A percentile compares a stretch with the other conserved stretches of the same genome.
Conservation (phyloP, 2,113 vertebrate genomes). For the Saimiri boliviensis region DNA sequence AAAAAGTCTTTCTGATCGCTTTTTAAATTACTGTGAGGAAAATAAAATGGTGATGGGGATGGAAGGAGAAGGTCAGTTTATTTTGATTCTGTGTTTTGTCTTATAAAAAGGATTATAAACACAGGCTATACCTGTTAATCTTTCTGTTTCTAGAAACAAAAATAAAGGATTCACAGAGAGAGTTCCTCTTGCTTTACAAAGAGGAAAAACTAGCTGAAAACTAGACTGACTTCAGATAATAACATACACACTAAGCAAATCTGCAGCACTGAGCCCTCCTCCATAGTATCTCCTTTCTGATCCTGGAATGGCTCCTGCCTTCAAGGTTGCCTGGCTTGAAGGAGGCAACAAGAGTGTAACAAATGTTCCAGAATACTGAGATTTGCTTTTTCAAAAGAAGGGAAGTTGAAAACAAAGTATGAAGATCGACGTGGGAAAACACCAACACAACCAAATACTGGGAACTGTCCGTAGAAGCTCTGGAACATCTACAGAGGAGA, state of each 20-base stretch:
- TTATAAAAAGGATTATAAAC: not conserved
- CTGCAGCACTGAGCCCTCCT: not conserved
- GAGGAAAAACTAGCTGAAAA: not conserved
- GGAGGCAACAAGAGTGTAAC: not conserved
- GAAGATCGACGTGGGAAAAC: not conserved
- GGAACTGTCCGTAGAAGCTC: fast-evolving
- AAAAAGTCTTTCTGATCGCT: not conserved
- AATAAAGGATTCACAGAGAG: not conserved
- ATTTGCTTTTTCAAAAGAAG: not conserved
- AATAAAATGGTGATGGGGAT: not conserved
- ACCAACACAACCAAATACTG: not conserved
- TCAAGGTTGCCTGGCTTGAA: not conserved
- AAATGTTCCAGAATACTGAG: not conserved
- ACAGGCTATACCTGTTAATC: not conserved
- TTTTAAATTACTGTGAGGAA: not conserved
- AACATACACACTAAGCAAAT: not conserved
- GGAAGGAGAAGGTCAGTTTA: not conserved
- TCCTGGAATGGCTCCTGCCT: not conserved
- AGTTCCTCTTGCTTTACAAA: not conserved
- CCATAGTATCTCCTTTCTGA: no score
- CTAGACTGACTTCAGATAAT: slow-evolving; percentile 2
- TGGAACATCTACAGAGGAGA: fast-evolving
- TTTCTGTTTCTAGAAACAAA: not conserved
- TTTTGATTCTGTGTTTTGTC: not conserved
- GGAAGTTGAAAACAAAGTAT: not conserved